Conservation (phyloP, 2,113 vertebrate species). For the Prionailurus viverrinus region DNA sequence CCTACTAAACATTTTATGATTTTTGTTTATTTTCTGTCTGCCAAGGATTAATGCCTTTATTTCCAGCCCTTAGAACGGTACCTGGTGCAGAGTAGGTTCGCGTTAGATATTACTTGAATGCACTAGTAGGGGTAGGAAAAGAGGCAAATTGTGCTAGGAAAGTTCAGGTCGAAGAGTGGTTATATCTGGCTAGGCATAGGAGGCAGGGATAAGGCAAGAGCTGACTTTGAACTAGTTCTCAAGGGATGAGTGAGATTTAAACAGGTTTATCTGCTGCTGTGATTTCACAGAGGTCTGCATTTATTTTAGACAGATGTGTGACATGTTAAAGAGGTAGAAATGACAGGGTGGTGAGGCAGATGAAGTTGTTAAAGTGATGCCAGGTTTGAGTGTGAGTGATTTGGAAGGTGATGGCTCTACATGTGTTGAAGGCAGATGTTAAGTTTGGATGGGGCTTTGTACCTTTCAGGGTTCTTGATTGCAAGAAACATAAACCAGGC, state of each 20-base stretch:
- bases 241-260: constrained; percentile 53
- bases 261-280: constrained; percentile 36
- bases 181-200: background rate
- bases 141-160: background rate
- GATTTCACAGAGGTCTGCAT: constrained; percentile 59
- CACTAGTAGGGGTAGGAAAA: background rate
- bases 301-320: constrained; percentile 58
- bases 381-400: constrained; percentile 46
- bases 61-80: background rate
- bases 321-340: constrained; percentile 58
- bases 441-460: constrained; percentile 53
- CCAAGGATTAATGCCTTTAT: background rate
- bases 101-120: background rate
- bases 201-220: background rate
- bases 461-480: constrained; percentile 10
- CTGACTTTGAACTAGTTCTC: constrained; percentile 46
- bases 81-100: background rate
- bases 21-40: background rate
- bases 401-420: constrained; percentile 20
- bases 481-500: background rate
- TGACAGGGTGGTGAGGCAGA: constrained; percentile 21
- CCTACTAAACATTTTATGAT: background rate
- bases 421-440: constrained; percentile 44
- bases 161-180: constrained; percentile 23
- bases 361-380: constrained; percentile 45